Percentiles rank a stretch among this genome's conserved stretches.
phyloP scores from a whole-genome alignment of 2,797 vertebrate species.

The Rhinatrema bivittatum region DNA sequence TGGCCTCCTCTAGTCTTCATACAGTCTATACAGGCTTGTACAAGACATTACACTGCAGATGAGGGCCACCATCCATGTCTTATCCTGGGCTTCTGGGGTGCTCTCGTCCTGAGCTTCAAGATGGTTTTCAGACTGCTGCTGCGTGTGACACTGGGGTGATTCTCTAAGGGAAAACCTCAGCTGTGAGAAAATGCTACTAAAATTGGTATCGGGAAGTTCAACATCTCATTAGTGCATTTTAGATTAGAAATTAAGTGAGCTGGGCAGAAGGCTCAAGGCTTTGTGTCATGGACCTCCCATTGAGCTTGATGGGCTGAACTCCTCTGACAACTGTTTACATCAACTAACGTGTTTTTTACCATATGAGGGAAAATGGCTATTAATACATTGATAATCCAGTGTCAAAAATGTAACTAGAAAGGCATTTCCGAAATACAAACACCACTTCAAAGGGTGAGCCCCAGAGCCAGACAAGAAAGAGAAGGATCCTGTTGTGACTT shows the following conservation, averaged over 20 bases:
- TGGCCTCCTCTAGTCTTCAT: too few species aligned
- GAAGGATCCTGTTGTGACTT: too few species aligned
- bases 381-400: constrained; percentile 14
- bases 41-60: too few species aligned
- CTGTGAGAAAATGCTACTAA: constrained; percentile 40
- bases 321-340: constrained; percentile 30
- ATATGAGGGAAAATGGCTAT: constrained; percentile 38
- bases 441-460: too few species aligned
- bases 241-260: constrained; percentile 33
- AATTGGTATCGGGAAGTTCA: constrained; percentile 39
- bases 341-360: constrained; percentile 36
- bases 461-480: too few species aligned
- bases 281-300: background rate
- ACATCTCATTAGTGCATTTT: constrained; percentile 36
- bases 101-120: constrained; percentile 12
- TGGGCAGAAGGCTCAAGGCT: constrained; percentile 30
- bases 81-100: too few species aligned
- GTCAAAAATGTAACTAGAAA: constrained; percentile 2
- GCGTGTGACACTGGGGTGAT: constrained; percentile 47
- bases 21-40: too few species aligned
- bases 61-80: too few species aligned
- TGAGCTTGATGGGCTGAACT: constrained; percentile 20
- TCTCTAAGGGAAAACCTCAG: constrained; percentile 40
- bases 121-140: constrained; percentile 18
- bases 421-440: too few species aligned